These are phyloP conservation scores for Macrophya annulata DNA, from an alignment of 2,888 invertebrate species.

Conservation along the genomic window DNA sequence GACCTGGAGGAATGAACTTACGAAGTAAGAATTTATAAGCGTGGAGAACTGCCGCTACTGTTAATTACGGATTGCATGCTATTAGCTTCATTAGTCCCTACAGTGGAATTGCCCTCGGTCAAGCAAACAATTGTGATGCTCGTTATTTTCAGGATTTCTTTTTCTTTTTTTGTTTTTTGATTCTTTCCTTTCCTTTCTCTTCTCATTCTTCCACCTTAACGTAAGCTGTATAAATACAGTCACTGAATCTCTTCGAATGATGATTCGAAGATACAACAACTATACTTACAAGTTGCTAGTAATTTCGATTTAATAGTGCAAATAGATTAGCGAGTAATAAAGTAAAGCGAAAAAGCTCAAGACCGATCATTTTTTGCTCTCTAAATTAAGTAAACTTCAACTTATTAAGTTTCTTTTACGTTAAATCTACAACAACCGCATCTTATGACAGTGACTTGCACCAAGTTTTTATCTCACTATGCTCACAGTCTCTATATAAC, in stretches of 20 bases:
- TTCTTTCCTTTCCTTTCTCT: not conserved
- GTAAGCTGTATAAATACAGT: not conserved
- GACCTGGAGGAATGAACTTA: not conserved
- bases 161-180: not conserved
- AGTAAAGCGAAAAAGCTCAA: not conserved
- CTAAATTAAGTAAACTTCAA: not conserved
- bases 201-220: not conserved
- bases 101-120: conserved; percentile 15
- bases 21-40: conserved; percentile 44
- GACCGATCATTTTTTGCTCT: not conserved
- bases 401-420: not conserved
- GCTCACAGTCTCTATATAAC: not conserved
- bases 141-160: conserved; percentile 19
- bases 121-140: conserved; percentile 48
- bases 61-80: conserved; percentile 51
- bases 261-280: not conserved
- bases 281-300: not conserved
- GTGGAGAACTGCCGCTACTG: conserved; percentile 44
- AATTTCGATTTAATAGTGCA: not conserved
- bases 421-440: not conserved
- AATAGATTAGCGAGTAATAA: not conserved
- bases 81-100: conserved; percentile 43
- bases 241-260: not conserved
- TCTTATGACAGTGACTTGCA: conserved; percentile 17
- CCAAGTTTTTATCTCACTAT: not conserved